These are phyloP conservation scores for Artibeus lituratus DNA, from an alignment of 2,797 vertebrate species.

Conservation along the genomic window DNA sequence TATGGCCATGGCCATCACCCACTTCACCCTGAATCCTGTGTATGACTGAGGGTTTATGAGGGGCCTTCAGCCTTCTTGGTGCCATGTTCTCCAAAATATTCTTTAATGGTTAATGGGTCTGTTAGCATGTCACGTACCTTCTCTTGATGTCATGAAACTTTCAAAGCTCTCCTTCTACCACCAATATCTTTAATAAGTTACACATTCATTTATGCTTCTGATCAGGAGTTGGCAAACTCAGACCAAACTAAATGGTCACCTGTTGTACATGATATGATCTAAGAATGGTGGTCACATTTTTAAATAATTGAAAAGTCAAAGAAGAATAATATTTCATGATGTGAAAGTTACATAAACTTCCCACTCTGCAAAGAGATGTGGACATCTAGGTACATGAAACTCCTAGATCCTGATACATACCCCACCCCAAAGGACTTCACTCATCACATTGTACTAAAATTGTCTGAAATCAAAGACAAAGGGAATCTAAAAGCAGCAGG, in stretches of 20 bases:
- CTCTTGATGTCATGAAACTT: background rate
- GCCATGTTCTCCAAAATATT: too few species aligned
- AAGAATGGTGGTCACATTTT: background rate
- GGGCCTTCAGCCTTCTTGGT: too few species aligned
- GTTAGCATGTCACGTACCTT: too few species aligned
- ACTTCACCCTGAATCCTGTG: too few species aligned
- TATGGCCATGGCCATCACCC: too few species aligned
- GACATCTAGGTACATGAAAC: background rate
- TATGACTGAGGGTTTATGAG: too few species aligned
- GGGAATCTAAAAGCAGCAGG: background rate
- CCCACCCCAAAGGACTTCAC: background rate
- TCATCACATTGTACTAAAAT: background rate
- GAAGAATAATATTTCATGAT: background rate
- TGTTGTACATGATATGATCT: background rate
- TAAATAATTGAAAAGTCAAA: background rate
- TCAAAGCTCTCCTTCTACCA: background rate
- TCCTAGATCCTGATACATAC: too few species aligned
- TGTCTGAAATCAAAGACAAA: background rate
- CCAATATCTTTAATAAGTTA: background rate
- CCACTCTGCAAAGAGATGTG: background rate
- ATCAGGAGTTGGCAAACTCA: background rate
- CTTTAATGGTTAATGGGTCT: too few species aligned
- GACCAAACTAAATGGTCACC: background rate
- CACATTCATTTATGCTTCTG: background rate
- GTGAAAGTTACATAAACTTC: background rate